Conservation (phyloP, 2,113 vertebrate genomes). For the Polyodon spathula region DNA sequence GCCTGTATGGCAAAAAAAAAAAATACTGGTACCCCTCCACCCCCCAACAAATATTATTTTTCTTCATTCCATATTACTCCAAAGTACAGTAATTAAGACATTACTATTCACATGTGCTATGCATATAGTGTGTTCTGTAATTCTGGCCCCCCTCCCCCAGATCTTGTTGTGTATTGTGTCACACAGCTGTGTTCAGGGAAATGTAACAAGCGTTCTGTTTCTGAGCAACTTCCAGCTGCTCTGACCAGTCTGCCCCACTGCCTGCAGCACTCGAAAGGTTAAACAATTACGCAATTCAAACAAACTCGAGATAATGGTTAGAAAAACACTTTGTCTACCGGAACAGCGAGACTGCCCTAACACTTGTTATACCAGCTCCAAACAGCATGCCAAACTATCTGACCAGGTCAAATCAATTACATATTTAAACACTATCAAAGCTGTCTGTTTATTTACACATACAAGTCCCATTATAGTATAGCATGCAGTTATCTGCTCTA, state of each 20-base stretch:
- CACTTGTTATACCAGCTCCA: neutral
- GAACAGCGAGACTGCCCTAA: neutral
- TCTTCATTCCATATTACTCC: slow-evolving; percentile 32
- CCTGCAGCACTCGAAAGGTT: slow-evolving; percentile 3
- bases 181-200: slow-evolving; percentile 5
- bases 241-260: neutral
- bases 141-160: neutral
- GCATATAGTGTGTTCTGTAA: slow-evolving; percentile 35
- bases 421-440: neutral
- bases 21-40: slow-evolving; percentile 13
- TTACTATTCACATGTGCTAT: slow-evolving; percentile 48
- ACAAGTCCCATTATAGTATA: neutral
- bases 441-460: neutral
- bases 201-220: neutral
- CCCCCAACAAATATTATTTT: slow-evolving; percentile 15
- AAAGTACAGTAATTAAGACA: slow-evolving; percentile 29
- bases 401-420: neutral
- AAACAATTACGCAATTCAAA: neutral
- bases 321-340: no score
- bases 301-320: no score
- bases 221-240: slow-evolving; percentile 10
- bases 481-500: neutral
- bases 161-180: slow-evolving; percentile 11
- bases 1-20: neutral
- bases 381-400: neutral